Conservation (phyloP, 2,888 invertebrate genomes). For the Macaria notata region DNA sequence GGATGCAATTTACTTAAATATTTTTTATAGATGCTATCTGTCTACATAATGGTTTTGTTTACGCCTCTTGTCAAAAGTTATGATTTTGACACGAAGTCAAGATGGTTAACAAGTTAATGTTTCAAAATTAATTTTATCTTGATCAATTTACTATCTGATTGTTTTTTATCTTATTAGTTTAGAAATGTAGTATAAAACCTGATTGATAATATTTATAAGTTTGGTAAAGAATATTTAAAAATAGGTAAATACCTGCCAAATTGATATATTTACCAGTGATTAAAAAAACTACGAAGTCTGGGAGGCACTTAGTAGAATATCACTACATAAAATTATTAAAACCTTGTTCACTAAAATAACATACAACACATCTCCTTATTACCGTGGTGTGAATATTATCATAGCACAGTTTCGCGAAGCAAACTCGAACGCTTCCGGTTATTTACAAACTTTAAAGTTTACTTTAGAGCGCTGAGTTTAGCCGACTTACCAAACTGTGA, state of each 20-base stretch:
- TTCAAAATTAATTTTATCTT: slow-evolving; percentile 15
- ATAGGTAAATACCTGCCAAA: too few relatives aligned
- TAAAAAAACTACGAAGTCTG: too few relatives aligned
- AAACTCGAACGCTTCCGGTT: slow-evolving; percentile 31
- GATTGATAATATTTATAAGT: too few relatives aligned
- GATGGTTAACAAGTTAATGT: slow-evolving; percentile 15
- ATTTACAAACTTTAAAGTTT: slow-evolving; percentile 41
- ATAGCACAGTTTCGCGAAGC: slow-evolving; percentile 33
- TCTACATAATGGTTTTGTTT: slow-evolving; percentile 30
- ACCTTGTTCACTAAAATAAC: too few relatives aligned
- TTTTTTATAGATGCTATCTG: slow-evolving; percentile 7
- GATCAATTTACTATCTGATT: slow-evolving; percentile 1
- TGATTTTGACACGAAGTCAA: slow-evolving; percentile 30
- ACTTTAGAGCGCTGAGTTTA: slow-evolving; percentile 32
- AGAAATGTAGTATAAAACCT: too few relatives aligned
- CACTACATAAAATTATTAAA: too few relatives aligned
- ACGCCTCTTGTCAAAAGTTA: slow-evolving; percentile 30
- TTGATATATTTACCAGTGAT: too few relatives aligned
- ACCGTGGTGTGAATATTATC: not conserved
- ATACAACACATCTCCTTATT: too few relatives aligned
- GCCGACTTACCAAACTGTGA: slow-evolving; percentile 41
- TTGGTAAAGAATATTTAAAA: too few relatives aligned
- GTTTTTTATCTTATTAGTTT: too few relatives aligned
- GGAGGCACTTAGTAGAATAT: too few relatives aligned
- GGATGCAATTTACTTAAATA: slow-evolving; percentile 12